phyloP scores from a whole-genome alignment of 2,888 invertebrate species.

The Cantharis rufa region DNA sequence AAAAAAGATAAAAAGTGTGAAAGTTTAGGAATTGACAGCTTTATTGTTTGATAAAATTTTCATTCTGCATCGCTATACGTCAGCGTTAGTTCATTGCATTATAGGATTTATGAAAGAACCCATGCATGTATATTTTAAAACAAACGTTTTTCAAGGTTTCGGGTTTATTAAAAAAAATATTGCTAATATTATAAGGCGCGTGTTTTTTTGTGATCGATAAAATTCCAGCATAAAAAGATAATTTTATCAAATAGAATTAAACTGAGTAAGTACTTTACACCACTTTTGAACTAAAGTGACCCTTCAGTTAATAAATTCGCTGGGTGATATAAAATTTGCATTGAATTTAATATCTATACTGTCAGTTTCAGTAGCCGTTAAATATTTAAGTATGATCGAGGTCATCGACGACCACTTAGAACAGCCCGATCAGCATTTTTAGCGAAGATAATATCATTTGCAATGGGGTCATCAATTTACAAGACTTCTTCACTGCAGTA shows the following conservation, averaged over 20 bases:
- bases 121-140: background rate
- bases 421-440: conserved; percentile 32
- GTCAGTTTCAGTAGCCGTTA: conserved; percentile 33
- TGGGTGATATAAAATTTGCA: conserved; percentile 32
- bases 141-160: background rate
- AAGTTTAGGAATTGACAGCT: conserved; percentile 1
- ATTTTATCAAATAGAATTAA: background rate
- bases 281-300: conserved; percentile 22
- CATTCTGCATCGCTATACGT: background rate
- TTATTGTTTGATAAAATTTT: conserved; percentile 5
- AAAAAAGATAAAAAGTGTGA: conserved; percentile 1
- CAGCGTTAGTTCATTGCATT: conserved; percentile 2
- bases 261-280: conserved; percentile 25
- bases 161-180: background rate
- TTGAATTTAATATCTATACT: conserved; percentile 34
- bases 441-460: conserved; percentile 25
- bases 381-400: conserved; percentile 29
- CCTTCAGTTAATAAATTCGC: conserved; percentile 32
- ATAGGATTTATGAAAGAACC: conserved; percentile 2
- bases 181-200: background rate
- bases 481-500: conserved; percentile 20
- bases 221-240: background rate
- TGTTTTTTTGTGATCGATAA: background rate
- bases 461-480: conserved; percentile 32
- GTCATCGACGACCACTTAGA: conserved; percentile 32